Base-by-base conservation (phyloP, 2,113 vertebrate genomes). In the Pyxicephalus adspersus region DNA sequence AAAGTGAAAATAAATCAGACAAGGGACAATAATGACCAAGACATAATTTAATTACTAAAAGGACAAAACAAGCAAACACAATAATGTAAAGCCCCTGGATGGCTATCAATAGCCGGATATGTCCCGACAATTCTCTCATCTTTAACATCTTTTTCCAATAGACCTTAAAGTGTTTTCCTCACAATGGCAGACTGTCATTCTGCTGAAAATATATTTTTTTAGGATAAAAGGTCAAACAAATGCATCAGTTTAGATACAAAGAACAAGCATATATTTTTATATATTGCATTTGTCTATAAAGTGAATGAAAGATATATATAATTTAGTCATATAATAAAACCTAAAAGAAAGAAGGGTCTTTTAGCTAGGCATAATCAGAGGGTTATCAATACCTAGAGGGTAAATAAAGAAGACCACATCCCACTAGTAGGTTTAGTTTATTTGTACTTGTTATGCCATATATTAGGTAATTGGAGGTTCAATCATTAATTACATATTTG, bases 31-130 rank as follows among this genome's bases (percentile, higher is more conserved):
- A 82, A 82, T 58, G 63, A 26, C 52, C 63, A 20, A 57, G 80
- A 55, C 31, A 38, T 82, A 82, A 82, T 82, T 82, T 82, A 82
- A 82, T 82, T 82, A 75, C 80, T 19, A 45, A 81, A 65, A 74
- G 79, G 79, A 73, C 58, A 81, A 55, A 81, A 57, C 79, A 81
- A 81, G 60, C 79, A 81, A 74, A 81, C 79, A 68, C 68, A 82
- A 82, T 82, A 82, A 82, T 75, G 61, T 58, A 38, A 74, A 75
- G 17, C 51, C 80, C 75, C 80, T 60, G 9, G 71, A 82, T 75
- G 80, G 80, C 70, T 63, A 74, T 82, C 80, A 66, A 13, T 55
- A 61, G 70, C 28, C 19, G 50, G 45, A 82, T 52, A 65, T 26
- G 25, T 66, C 28, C 63, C 66, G 50, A 54, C 64, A 64, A 82